Evolutionary conservation across 2,797 vertebrate species (phyloP), one percentile per base, ranked within the genome.

Genomic region (Sardinella longiceps): DNA sequence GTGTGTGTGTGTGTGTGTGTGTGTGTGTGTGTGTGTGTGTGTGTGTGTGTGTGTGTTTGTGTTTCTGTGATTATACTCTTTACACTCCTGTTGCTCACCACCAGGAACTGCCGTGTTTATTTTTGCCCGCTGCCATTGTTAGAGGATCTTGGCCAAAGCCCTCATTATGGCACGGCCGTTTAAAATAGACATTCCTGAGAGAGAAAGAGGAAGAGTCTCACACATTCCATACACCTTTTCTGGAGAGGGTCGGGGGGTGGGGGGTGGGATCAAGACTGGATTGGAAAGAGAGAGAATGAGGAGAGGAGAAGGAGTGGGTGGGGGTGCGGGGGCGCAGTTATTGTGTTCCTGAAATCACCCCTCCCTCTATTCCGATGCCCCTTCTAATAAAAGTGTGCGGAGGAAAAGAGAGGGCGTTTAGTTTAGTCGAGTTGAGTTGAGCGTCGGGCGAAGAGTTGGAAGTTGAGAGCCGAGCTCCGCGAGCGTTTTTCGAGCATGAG

Each of bases 141-240:
- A 84, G 81, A n/a, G 82, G 81, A 45, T 20, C 70, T 43, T 39
- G 70, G 70, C 5, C 70, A 18, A 77, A 20, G 70, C 37, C 9
- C 14, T 86, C 74, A 86, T 87, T 87, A 89, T 87, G 84, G 60
- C 80, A 63, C 88, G 53, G 43, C 11, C 33, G 82, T 89, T 91
- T 84, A 88, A 89, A 90, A 91, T 90, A 90, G 87, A 89, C 84
- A 89, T 90, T 90, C 89, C 87, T 82, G 82, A 87, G 84, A 85
- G 39, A 30, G 81, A 51, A 83, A 81, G 60, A 80, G 84, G 87
- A 85, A 84, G 74, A 81, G 33, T 51, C 43, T 83, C 81, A 83
- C 77, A 80, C 86, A 90, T 89, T 87, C 85, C 87, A 85, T 81
- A 56, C 84, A 84, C 56, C 77, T 45, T 80, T 80, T 87, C 77